These are phyloP conservation scores for Theocolax elegans DNA, from an alignment of 1,140 invertebrate genomes.

Conservation along the genomic window DNA sequence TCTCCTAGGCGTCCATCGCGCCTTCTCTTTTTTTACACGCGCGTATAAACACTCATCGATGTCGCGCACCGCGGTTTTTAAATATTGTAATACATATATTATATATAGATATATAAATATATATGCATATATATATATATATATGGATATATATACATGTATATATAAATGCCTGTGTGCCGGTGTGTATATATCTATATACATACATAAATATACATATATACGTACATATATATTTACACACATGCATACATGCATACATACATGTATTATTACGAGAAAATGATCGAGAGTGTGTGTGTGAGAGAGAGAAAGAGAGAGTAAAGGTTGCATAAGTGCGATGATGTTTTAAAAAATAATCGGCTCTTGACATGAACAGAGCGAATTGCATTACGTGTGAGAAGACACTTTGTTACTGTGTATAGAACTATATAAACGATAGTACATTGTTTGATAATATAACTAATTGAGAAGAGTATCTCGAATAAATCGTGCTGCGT, in stretches of 20 bases:
- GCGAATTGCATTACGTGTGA: neutral
- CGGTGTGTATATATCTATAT: neutral
- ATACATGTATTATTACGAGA: neutral
- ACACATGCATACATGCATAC: constrained; percentile 7
- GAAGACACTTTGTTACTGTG: constrained; percentile 34
- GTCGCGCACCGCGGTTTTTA: neutral
- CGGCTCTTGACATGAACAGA: neutral
- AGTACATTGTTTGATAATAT: constrained; percentile 21
- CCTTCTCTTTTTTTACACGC: too few species aligned
- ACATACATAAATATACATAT: neutral
- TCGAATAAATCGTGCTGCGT: constrained; percentile 17
- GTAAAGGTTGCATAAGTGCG: neutral
- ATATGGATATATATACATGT: neutral
- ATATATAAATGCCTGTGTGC: neutral
- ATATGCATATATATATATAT: neutral
- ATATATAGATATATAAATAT: neutral
- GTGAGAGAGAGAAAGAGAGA: constrained; percentile 19
- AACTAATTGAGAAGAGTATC: neutral
- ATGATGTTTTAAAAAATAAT: constrained; percentile 26
- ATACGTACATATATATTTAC: neutral
- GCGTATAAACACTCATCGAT: neutral
- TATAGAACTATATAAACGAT: constrained; percentile 18
- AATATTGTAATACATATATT: constrained; percentile 6
- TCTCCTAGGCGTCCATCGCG: too few species aligned
- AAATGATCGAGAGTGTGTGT: too few species aligned